Evolutionary conservation across 2,797 vertebrate species (phyloP).

Genomic region (Galagoides demidoff): DNA sequence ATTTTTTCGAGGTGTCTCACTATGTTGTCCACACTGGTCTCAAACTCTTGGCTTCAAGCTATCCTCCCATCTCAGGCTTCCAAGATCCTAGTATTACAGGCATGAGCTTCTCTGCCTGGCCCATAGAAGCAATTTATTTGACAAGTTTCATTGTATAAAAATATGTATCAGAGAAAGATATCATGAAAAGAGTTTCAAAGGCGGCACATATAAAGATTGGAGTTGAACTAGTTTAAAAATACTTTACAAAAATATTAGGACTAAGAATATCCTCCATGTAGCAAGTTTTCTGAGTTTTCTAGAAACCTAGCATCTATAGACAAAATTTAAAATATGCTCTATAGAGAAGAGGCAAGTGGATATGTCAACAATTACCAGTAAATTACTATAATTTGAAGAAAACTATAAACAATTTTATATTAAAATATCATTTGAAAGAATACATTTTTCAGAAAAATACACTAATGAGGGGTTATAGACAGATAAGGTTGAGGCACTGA

Average conservation of each 20-base stretch:
- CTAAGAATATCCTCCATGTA: background rate
- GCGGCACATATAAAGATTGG: background rate
- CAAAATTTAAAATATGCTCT: background rate
- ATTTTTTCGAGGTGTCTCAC: background rate
- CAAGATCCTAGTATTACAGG: background rate
- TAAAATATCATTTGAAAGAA: background rate
- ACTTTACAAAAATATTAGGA: background rate
- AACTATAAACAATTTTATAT: background rate
- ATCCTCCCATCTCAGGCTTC: background rate
- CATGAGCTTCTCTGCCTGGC: background rate
- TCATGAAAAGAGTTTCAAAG: background rate
- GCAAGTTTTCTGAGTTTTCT: background rate
- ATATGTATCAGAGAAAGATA: slow-evolving; percentile 1
- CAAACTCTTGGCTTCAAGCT: background rate
- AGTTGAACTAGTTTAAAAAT: background rate
- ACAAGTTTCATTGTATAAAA: background rate
- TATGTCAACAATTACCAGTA: background rate
- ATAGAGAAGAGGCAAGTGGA: background rate
- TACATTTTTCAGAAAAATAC: background rate
- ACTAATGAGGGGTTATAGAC: background rate
- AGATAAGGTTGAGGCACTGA: background rate
- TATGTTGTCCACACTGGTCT: background rate
- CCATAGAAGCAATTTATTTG: background rate
- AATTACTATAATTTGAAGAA: background rate
- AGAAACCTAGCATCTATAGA: background rate